phyloP scores from a whole-genome alignment of 2,113 vertebrate species.

The Pangasianodon hypophthalmus region DNA sequence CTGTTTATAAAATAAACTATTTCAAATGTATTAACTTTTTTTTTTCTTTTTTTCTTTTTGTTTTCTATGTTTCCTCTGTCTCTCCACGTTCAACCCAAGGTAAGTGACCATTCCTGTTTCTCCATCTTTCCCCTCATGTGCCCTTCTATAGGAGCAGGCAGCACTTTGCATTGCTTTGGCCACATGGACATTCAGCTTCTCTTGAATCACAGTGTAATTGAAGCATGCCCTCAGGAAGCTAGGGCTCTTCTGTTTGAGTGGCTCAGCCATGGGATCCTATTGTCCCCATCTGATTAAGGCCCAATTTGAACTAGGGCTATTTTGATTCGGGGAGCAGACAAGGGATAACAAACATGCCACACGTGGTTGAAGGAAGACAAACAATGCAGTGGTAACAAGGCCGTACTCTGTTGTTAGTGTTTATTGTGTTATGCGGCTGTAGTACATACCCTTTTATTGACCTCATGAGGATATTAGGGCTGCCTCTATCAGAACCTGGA shows the following conservation, averaged over 20 bases:
- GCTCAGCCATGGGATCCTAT: conserved; percentile 33
- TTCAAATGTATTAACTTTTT: neutral
- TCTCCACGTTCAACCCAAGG: conserved; percentile 8
- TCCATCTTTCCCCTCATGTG: neutral
- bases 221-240: conserved; percentile 16
- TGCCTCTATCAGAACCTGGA: neutral
- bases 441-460: neutral
- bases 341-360: neutral
- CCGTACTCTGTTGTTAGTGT: neutral
- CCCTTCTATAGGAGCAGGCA: neutral
- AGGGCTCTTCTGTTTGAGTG: conserved; percentile 35
- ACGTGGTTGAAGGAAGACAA: neutral
- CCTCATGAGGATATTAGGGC: neutral
- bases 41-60: neutral
- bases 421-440: neutral
- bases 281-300: conserved; percentile 28
- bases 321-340: conserved; percentile 35
- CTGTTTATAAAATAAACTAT: neutral
- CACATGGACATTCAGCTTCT: neutral
- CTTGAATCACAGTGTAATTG: conserved; percentile 31
- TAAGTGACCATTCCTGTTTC: conserved; percentile 26
- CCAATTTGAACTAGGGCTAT: conserved; percentile 16
- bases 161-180: neutral
- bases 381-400: neutral
- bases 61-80: neutral